Conservation (phyloP, 2,888 invertebrate species). For the Callosobruchus maculatus region DNA sequence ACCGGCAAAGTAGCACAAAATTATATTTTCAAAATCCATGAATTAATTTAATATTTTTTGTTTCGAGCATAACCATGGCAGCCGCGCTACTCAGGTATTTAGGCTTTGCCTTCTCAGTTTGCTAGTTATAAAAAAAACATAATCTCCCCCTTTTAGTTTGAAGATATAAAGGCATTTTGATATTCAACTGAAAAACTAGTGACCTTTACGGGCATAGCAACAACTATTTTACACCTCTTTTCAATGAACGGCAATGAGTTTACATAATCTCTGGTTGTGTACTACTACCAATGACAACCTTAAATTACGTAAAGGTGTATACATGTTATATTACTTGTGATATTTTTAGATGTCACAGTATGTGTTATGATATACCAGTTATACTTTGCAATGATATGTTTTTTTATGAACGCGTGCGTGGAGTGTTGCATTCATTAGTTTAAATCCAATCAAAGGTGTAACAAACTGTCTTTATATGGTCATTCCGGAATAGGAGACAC, state of each 20-base stretch:
- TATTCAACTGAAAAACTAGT: not conserved
- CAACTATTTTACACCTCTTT: not conserved
- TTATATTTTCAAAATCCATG: no score
- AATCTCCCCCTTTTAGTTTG: not conserved
- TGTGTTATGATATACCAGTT: not conserved
- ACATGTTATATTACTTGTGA: not conserved
- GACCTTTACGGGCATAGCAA: not conserved
- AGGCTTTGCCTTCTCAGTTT: no score
- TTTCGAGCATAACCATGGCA: no score
- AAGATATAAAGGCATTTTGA: not conserved
- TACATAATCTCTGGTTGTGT: no score
- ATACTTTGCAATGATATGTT: not conserved
- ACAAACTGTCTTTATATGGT: no score
- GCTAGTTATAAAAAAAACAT: slow-evolving; percentile 2
- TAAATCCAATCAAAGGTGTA: no score
- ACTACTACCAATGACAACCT: not conserved
- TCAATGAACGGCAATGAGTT: not conserved
- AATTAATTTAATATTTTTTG: no score
- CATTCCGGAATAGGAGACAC: no score
- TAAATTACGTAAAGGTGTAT: not conserved
- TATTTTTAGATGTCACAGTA: not conserved
- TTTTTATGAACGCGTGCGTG: not conserved
- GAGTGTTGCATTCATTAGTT: not conserved
- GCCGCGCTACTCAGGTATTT: no score
- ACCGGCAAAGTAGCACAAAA: no score